Evolutionary conservation across 2,797 vertebrate genomes (phyloP).

Genomic region (Cryptoprocta ferox): DNA sequence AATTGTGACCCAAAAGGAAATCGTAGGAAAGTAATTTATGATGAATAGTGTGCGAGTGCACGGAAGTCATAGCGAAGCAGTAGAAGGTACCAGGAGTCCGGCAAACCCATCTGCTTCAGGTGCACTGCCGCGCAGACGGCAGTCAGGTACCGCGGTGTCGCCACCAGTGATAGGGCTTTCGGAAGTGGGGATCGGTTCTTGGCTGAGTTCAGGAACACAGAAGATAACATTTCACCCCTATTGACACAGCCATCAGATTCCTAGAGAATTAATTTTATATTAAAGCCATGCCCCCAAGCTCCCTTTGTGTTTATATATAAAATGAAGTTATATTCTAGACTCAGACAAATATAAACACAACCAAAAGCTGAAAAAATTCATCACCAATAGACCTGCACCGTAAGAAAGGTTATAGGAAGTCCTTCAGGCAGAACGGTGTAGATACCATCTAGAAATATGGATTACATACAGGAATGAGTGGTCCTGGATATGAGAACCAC

Average conservation of each 20-base stretch:
- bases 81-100: fast-evolving
- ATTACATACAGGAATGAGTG: background rate
- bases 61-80: background rate
- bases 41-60: fast-evolving
- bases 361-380: background rate
- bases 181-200: background rate
- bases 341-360: background rate
- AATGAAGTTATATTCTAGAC: background rate
- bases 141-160: fast-evolving
- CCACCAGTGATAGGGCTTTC: background rate
- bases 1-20: background rate
- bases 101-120: fast-evolving
- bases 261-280: background rate
- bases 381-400: background rate
- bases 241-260: background rate
- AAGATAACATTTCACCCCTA: background rate
- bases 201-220: background rate
- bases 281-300: background rate
- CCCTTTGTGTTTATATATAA: background rate
- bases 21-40: background rate
- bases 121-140: fast-evolving
- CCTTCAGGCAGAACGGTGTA: background rate
- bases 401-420: background rate
- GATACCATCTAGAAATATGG: background rate
- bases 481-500: background rate